Conservation (phyloP, 2,797 vertebrate species). For the Geotrypetes seraphini region DNA sequence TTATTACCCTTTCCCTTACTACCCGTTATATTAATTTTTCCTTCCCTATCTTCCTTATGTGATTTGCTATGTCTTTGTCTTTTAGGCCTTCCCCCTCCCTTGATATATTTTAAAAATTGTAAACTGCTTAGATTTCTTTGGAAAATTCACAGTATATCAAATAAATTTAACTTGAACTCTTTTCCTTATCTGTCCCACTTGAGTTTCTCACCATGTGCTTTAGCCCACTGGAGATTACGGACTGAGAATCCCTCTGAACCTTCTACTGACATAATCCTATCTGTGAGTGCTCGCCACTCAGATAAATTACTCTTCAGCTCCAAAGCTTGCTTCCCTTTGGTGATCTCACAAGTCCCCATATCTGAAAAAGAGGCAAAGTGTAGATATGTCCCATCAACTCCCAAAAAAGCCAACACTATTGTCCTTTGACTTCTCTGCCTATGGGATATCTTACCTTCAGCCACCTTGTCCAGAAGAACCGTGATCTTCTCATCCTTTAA, state of each 20-base stretch:
- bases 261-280: constrained; percentile 38
- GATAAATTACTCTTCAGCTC: constrained; percentile 79
- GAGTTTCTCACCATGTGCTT: constrained; percentile 57
- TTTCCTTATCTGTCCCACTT: too few relatives aligned
- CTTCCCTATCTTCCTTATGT: too few relatives aligned
- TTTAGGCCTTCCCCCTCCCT: too few relatives aligned
- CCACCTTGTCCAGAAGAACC: constrained; percentile 74
- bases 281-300: constrained; percentile 66
- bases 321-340: constrained; percentile 68
- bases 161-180: too few relatives aligned
- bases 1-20: too few relatives aligned
- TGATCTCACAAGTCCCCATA: constrained; percentile 70
- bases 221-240: constrained; percentile 75
- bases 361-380: constrained; percentile 32
- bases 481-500: constrained; percentile 77
- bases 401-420: neutral
- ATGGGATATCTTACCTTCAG: constrained; percentile 55
- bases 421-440: too few relatives aligned
- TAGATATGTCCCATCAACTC: neutral
- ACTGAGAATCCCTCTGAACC: constrained; percentile 51
- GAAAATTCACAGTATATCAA: too few relatives aligned
- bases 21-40: too few relatives aligned
- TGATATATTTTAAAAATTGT: too few relatives aligned
- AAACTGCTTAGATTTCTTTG: too few relatives aligned
- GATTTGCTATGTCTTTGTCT: too few relatives aligned